phyloP scores from a whole-genome alignment of 2,888 invertebrate species.

The Camptogramma bilineatum region DNA sequence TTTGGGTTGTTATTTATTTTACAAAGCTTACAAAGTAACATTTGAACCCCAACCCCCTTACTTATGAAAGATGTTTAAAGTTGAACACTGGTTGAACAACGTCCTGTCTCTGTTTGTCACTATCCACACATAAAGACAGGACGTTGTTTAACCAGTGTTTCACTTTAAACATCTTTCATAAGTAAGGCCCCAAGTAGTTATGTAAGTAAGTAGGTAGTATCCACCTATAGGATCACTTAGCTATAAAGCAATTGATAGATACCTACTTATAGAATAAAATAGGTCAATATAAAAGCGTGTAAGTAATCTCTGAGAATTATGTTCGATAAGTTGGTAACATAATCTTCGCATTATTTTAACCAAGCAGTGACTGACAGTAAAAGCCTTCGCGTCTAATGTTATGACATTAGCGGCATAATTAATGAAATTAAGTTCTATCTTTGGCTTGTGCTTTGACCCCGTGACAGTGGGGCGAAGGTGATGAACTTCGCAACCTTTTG shows the following conservation, averaged over 20 bases:
- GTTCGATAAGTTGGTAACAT: background rate
- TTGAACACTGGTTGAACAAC: no score
- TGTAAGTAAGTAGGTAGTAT: no score
- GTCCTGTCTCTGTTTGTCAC: no score
- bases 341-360: conserved; percentile 19
- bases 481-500: conserved; percentile 23
- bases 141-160: no score
- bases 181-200: no score
- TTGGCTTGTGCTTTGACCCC: conserved; percentile 24
- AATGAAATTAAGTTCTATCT: conserved; percentile 26
- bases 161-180: no score
- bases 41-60: no score
- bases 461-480: conserved; percentile 24
- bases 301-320: background rate
- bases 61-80: no score
- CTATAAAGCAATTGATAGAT: background rate
- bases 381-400: conserved; percentile 28
- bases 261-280: background rate
- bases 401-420: conserved; percentile 33
- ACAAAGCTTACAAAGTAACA: no score
- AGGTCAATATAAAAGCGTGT: background rate
- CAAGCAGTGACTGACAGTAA: conserved; percentile 22
- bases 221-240: no score
- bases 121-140: no score
- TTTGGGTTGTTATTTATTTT: no score